Evolutionary conservation across 2,797 vertebrate species (phyloP).

Genomic region (Coranthus polyacanthus): DNA sequence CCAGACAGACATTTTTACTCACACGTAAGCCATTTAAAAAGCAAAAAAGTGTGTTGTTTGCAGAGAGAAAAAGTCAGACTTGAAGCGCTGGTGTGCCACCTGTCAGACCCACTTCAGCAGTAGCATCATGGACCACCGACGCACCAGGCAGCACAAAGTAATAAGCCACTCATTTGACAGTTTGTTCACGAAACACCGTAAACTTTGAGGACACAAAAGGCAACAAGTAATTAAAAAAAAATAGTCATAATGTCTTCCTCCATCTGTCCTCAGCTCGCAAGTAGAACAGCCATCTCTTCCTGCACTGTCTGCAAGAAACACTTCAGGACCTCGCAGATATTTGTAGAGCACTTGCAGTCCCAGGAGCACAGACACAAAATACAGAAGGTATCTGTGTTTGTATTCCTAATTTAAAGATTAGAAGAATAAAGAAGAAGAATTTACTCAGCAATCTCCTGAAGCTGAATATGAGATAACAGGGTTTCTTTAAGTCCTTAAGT

Average conservation of each 20-base stretch:
- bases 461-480: too few relatives aligned
- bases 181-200: too few relatives aligned
- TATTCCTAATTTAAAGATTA: background rate
- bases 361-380: constrained; percentile 91
- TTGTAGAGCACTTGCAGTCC: constrained; percentile 95
- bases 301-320: constrained; percentile 93
- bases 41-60: constrained; percentile 8
- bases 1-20: background rate
- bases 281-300: constrained; percentile 88
- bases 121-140: constrained; percentile 90
- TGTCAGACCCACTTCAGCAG: constrained; percentile 91
- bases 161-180: constrained; percentile 8
- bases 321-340: constrained; percentile 93
- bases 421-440: too few relatives aligned
- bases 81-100: constrained; percentile 91
- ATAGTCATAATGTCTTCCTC: background rate
- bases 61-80: constrained; percentile 88
- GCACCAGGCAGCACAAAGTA: constrained; percentile 94
- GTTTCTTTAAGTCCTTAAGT: too few relatives aligned
- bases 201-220: too few relatives aligned
- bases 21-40: background rate
- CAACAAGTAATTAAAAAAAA: background rate
- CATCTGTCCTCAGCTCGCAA: constrained; percentile 85
- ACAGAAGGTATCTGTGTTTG: constrained; percentile 82
- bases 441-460: too few relatives aligned